Percentiles rank a stretch among this genome's conserved stretches.
phyloP scores from a whole-genome alignment of 2,113 vertebrate species.

The Etheostoma cragini region DNA sequence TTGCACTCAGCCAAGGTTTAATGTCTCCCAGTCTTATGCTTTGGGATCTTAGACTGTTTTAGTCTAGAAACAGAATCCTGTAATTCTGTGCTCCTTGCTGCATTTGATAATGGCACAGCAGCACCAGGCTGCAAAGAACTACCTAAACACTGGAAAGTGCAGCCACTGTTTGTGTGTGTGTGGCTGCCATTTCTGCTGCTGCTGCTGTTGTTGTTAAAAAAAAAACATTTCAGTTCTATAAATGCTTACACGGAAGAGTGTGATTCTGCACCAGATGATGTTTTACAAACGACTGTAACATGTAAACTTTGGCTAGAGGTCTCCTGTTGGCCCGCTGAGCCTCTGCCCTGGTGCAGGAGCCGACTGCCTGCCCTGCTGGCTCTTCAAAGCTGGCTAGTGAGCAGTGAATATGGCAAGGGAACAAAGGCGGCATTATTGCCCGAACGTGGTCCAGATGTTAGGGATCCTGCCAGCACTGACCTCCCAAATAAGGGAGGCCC shows the following conservation, averaged over 20 bases:
- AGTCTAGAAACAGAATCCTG: not conserved
- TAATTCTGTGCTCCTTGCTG: slow-evolving; percentile 20
- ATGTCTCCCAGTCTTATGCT: not conserved
- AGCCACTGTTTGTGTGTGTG: slow-evolving; percentile 5
- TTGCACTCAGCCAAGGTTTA: slow-evolving; percentile 7
- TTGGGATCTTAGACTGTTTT: slow-evolving; percentile 1
- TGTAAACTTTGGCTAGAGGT: slow-evolving; percentile 57
- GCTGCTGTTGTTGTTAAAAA: not conserved
- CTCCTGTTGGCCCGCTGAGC: slow-evolving; percentile 57
- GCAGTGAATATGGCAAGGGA: slow-evolving; percentile 80
- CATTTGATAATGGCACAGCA: not conserved
- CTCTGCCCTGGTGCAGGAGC: slow-evolving; percentile 72
- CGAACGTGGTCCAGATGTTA: slow-evolving; percentile 90
- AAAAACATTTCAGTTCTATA: slow-evolving; percentile 32
- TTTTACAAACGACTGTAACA: slow-evolving; percentile 58
- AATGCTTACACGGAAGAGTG: slow-evolving; percentile 18
- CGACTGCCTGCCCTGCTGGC: slow-evolving; percentile 53
- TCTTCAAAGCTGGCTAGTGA: slow-evolving; percentile 79
- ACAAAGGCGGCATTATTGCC: slow-evolving; percentile 86
- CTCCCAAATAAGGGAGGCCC: slow-evolving; percentile 68
- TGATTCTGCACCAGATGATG: slow-evolving; percentile 58
- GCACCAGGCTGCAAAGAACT: slow-evolving; percentile 23
- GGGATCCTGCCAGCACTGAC: slow-evolving; percentile 77
- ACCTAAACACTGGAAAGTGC: slow-evolving; percentile 15
- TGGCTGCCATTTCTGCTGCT: slow-evolving; percentile 29